A percentile compares a stretch with the other conserved stretches of the same genome.
Evolutionary conservation across 2,888 invertebrate species (phyloP).

Genomic region (Sphaerophoria rueppellii): DNA sequence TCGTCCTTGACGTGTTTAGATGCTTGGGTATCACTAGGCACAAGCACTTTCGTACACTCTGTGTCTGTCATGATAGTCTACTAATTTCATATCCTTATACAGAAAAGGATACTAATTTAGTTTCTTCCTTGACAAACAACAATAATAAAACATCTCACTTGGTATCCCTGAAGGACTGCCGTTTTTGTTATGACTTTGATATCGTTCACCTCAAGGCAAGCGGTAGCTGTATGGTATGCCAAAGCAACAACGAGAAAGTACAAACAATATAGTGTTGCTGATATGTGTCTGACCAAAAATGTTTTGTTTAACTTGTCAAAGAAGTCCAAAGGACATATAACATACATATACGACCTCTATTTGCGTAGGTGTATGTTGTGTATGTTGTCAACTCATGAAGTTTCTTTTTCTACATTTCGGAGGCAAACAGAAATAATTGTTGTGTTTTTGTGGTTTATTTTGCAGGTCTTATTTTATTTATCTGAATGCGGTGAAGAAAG

Average conservation of each 20-base stretch:
- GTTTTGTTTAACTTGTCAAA: conserved; percentile 63
- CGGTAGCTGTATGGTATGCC: background rate
- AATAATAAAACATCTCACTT: background rate
- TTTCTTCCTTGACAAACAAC: conserved; percentile 9
- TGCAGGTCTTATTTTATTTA: background rate
- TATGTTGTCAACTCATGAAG: background rate
- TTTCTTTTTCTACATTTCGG: conserved; percentile 19
- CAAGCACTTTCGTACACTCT: background rate
- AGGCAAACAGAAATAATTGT: conserved; percentile 44
- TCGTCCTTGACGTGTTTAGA: conserved; percentile 44
- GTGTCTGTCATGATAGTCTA: conserved; percentile 30
- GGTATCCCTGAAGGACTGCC: conserved; percentile 35
- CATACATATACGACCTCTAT: conserved; percentile 12
- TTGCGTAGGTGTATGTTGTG: background rate
- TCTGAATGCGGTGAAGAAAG: background rate
- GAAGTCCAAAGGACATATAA: conserved; percentile 23
- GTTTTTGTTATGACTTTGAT: conserved; percentile 61
- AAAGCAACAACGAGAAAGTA: conserved; percentile 13
- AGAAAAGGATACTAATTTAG: conserved; percentile 50
- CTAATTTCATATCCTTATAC: conserved; percentile 52
- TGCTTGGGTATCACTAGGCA: conserved; percentile 3
- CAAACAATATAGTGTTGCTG: conserved; percentile 54
- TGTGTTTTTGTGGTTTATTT: conserved; percentile 22
- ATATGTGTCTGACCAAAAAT: conserved; percentile 49
- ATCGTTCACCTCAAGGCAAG: conserved; percentile 40